Conservation (phyloP, 2,888 invertebrate genomes). For the Nephrotoma appendiculata region DNA sequence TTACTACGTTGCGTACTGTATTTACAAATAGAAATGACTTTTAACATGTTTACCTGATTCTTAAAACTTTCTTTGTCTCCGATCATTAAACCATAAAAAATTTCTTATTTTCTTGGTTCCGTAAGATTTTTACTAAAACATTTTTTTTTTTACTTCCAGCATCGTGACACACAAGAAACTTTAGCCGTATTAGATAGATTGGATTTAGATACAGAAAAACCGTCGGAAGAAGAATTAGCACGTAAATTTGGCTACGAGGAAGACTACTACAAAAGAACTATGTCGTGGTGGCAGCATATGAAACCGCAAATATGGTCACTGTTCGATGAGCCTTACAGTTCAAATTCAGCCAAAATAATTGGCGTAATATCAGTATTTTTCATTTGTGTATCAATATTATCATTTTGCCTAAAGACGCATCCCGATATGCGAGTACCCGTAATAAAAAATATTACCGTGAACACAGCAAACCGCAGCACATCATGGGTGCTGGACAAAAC, state of each 20-base stretch:
- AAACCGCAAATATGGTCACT: conserved; percentile 98
- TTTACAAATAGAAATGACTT: no score
- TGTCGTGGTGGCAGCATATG: conserved; percentile 92
- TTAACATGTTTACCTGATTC: no score
- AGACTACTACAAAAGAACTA: conserved; percentile 77
- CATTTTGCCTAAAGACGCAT: conserved; percentile 99
- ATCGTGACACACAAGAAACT: conserved; percentile 97
- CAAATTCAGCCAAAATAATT: conserved; percentile 94
- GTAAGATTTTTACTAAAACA: background rate
- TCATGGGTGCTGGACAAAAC: conserved; percentile 79
- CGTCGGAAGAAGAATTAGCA: conserved; percentile 94
- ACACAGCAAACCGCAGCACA: conserved; percentile 55
- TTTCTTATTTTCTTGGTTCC: background rate
- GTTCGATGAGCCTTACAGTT: conserved; percentile 98
- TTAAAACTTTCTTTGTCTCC: no score
- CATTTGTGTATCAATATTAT: conserved; percentile 97
- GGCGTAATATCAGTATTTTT: conserved; percentile 98
- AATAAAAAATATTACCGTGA: conserved; percentile 64
- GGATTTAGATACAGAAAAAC: conserved; percentile 95
- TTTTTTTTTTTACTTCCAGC: conserved; percentile 37
- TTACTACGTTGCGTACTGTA: no score
- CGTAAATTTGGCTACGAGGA: conserved; percentile 95
- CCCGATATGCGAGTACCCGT: conserved; percentile 94
- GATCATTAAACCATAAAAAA: no score
- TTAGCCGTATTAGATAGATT: conserved; percentile 92